Percentiles rank a stretch among this genome's conserved stretches.
phyloP scores from a whole-genome alignment of 2,113 vertebrate species.

The Ammodytes marinus region DNA sequence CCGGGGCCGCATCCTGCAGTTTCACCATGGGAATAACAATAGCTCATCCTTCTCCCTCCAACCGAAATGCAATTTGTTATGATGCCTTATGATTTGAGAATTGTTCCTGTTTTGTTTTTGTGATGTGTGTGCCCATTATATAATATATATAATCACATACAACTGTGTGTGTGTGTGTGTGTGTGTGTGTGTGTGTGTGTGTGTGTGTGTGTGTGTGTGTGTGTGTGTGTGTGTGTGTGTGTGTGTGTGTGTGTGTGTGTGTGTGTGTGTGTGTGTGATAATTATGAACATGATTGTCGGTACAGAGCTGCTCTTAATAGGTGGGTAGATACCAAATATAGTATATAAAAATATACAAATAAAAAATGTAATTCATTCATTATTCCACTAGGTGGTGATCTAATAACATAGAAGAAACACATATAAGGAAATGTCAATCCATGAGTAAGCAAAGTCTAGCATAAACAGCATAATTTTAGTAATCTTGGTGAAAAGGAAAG shows the following conservation, averaged over 20 bases:
- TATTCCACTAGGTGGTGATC: slow-evolving; percentile 64
- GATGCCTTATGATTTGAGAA: not conserved
- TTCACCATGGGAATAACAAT: not conserved
- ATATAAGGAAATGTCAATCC: not conserved
- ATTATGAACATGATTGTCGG: not conserved
- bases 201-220: not conserved
- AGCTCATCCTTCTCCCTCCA: not conserved
- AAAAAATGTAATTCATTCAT: slow-evolving; percentile 15
- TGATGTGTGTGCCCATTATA: not conserved
- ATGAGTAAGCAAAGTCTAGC: not conserved
- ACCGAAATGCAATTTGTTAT: not conserved
- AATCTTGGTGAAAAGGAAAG: not conserved
- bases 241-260: not conserved
- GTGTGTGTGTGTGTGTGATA: not conserved
- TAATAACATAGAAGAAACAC: slow-evolving; percentile 16
- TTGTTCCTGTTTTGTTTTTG: not conserved
- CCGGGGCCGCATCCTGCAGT: too few species aligned
- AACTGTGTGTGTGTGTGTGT: not conserved
- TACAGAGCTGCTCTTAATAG: not conserved
- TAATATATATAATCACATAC: too few species aligned
- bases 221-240: not conserved
- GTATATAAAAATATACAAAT: too few species aligned
- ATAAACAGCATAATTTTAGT: not conserved
- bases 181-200: not conserved
- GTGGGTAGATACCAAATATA: too few species aligned